phyloP scores from a whole-genome alignment of 2,797 vertebrate species.

The Xiphophorus birchmanni region DNA sequence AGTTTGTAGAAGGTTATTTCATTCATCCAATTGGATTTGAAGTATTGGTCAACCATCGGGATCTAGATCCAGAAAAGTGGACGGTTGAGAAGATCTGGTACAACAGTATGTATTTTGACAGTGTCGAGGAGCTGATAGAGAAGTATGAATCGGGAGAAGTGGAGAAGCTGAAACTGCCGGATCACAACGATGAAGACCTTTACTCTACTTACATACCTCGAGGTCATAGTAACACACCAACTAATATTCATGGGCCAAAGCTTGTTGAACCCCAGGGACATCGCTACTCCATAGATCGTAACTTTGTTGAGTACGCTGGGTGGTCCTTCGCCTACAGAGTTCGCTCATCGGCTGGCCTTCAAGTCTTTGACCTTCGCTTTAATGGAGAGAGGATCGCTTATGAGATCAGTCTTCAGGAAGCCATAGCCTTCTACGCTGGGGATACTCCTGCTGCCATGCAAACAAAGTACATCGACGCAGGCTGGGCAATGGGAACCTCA shows the following conservation, averaged over 20 bases:
- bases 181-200: constrained; percentile 63
- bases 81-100: constrained; percentile 88
- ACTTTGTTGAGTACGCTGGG: constrained; percentile 86
- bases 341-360: constrained; percentile 87
- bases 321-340: constrained; percentile 92
- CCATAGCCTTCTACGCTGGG: constrained; percentile 89
- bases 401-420: constrained; percentile 93
- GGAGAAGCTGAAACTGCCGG: constrained; percentile 65
- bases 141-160: constrained; percentile 79
- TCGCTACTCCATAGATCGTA: constrained; percentile 82
- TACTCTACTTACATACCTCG: constrained; percentile 88
- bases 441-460: constrained; percentile 91
- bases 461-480: constrained; percentile 90
- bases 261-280: constrained; percentile 86
- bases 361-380: constrained; percentile 90
- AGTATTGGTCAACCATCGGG: constrained; percentile 86
- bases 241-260: constrained; percentile 80
- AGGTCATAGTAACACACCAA: constrained; percentile 75
- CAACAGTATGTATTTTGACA: constrained; percentile 86
- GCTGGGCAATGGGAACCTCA: constrained; percentile 90
- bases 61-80: constrained; percentile 83
- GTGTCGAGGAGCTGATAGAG: constrained; percentile 81
- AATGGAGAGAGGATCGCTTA: constrained; percentile 89
- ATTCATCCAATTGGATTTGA: constrained; percentile 93
- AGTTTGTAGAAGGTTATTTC: constrained; percentile 88